Conservation (phyloP, 2,888 invertebrate genomes). For the Andrena flavipes region DNA sequence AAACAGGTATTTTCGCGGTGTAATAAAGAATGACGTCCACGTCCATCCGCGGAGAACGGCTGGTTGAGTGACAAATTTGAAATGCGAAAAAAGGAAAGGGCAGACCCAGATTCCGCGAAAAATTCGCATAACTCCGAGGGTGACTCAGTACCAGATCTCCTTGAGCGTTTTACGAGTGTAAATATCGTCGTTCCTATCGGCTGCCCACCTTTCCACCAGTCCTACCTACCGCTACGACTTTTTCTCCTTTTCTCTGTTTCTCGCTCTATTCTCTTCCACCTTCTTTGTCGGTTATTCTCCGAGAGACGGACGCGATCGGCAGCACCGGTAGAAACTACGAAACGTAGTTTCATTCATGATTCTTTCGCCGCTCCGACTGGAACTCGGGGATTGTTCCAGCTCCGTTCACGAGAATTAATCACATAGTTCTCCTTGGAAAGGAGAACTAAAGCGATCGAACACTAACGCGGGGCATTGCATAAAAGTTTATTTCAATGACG, state of each 20-base stretch:
- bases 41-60: background rate
- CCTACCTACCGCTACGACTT: constrained; percentile 40
- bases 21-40: background rate
- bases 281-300: constrained; percentile 40
- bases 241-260: constrained; percentile 46
- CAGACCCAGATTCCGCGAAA: constrained; percentile 77
- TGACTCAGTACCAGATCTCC: constrained; percentile 82
- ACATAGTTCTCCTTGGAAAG: constrained; percentile 73
- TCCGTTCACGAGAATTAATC: constrained; percentile 45
- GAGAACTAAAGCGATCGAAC: constrained; percentile 55
- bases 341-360: constrained; percentile 75
- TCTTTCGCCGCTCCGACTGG: constrained; percentile 66
- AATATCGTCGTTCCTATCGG: constrained; percentile 63
- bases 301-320: constrained; percentile 23
- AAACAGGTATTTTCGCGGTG: constrained; percentile 1
- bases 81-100: constrained; percentile 45
- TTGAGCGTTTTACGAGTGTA: constrained; percentile 76
- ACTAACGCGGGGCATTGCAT: constrained; percentile 43
- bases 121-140: constrained; percentile 76
- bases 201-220: constrained; percentile 44
- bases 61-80: constrained; percentile 10
- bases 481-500: constrained; percentile 59
- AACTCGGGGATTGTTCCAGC: constrained; percentile 54
- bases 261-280: constrained; percentile 46
- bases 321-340: constrained; percentile 43